phyloP scores from a whole-genome alignment of 2,113 vertebrate species.

The Guaruba guarouba region DNA sequence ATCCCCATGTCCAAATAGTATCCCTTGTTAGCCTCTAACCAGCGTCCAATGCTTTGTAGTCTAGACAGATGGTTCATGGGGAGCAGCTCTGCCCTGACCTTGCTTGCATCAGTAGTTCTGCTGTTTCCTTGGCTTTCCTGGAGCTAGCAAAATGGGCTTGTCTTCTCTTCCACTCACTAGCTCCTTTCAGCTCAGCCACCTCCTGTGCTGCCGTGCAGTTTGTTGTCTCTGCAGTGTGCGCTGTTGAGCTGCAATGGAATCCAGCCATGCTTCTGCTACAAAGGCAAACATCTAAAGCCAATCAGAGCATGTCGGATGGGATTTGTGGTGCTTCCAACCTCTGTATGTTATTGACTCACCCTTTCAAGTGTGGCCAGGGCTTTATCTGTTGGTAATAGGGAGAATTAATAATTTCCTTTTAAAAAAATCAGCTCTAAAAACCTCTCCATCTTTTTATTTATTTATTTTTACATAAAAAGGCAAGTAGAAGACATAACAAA shows the following conservation, averaged over 20 bases:
- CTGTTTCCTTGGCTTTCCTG: not conserved
- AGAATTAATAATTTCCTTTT: slow-evolving; percentile 53
- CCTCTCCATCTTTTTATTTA: not conserved
- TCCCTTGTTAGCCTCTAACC: not conserved
- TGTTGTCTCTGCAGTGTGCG: not conserved
- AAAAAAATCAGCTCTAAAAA: not conserved
- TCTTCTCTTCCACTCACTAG: not conserved
- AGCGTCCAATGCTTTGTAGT: fast-evolving
- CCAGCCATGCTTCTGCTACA: not conserved
- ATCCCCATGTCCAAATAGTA: not conserved
- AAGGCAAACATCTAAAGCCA: slow-evolving; percentile 21
- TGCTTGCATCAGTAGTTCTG: not conserved
- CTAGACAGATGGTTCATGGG: not conserved
- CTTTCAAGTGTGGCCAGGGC: slow-evolving; percentile 29
- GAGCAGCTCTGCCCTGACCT: not conserved
- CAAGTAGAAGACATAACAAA: slow-evolving; percentile 29
- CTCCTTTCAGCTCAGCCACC: not conserved
- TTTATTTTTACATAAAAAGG: slow-evolving; percentile 37
- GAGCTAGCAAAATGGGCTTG: not conserved
- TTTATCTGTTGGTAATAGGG: slow-evolving; percentile 39
- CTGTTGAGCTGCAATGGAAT: not conserved
- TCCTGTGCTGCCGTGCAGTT: not conserved
- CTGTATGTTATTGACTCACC: slow-evolving; percentile 17
- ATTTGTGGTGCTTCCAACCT: slow-evolving; percentile 31
- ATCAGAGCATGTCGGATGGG: slow-evolving; percentile 8